Base-by-base conservation (phyloP, 2,888 invertebrate genomes). In the Caenorhabditis imperialis region DNA sequence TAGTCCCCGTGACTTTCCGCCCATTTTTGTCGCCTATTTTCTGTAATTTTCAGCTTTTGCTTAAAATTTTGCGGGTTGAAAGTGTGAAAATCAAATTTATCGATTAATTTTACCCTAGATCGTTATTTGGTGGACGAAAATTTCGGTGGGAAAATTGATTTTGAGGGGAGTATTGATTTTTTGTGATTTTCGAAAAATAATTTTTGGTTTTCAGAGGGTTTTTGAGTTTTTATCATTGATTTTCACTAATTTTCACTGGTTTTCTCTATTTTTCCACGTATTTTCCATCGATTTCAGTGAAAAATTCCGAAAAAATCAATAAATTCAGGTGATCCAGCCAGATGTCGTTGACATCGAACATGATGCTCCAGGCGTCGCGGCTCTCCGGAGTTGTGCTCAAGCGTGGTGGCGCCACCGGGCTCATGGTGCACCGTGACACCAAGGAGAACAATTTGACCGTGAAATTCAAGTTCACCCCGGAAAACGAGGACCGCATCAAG, bases 381-480 rank as follows among this genome's bases (percentile, higher is more conserved):
- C 37, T 74, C 12, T 54, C 61, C 12, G 67, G 67, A 12, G 44
- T 74, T 20, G 47, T 74, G 8, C 16, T 61, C 38, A 74, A 74
- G 45, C 67, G 74, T n/a, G 75, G 75, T 14, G 75, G 75, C 16
- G 79, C 73, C 8, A 79, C 76, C 42, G 87, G 87, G 8, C 71
- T 87, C 23, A 81, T 81, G 70, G 86, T 87, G 6, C 87, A 87
- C 57, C 78, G 87, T n/a, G 87, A 87, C 67, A 81, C 84, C 7
- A 78, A 82, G 38, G 84, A 78, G 50, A 87, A 87, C 77, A 87
- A 86, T 58, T 77, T 85, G 63, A 85, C 84, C 25, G 75, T 81
- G n/a, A 82, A 83, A 63, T 87, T 87, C 81, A 76, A 81, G 63
- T 87, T 87, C 76, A 83, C 84, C 7, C 60, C 72, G 6, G 87